Evolutionary conservation across 2,888 invertebrate genomes (phyloP), one percentile per base, ranked within the genome.

Genomic region (Ectobius pallidus): DNA sequence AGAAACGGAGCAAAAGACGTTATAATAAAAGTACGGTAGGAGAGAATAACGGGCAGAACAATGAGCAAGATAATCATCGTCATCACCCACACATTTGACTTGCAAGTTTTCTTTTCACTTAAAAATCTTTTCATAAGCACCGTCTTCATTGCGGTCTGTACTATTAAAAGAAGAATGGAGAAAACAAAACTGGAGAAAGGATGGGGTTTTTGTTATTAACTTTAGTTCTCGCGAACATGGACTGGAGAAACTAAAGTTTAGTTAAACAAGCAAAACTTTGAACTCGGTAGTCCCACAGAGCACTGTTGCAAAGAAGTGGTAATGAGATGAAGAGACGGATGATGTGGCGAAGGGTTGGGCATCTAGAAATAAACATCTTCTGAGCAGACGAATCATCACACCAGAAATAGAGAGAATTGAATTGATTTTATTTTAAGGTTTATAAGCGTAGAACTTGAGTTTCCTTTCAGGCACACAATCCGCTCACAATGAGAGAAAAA

Each of bases 171-270:
- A 27, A 32, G n/a, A n/a, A 49, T 9, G 49, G n/a, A 32, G 22
- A 18, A n/a, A n/a, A n/a, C n/a, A n/a, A n/a, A n/a, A n/a, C n/a
- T 2, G 11, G 11, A 22, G 25, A 22, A 55, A 9, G 52, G 4
- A 25, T 18, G 55, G 11, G 39, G 63, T 63, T 65, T 65, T 65
- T 65, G 65, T 65, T 65, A 65, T 65, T 65, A 65, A 46, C 46
- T 65, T 65, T 30, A 65, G 65, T 65, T 46, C 44, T 44, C 46
- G 27, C n/a, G 27, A 58, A 58, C 32, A 58, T n/a, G 27, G 32
- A 58, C 14, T 34, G 44, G 44, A 2, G 65, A 44, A 65, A 46
- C 2, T 65, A 44, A 65, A 65, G 46, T 18, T 65, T 65, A 44
- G 42, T 42, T 65, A 65, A 65, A 30, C 42, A 42, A 46, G 46